These are phyloP conservation scores for Sciurus vulgaris DNA, from an alignment of 2,797 vertebrate species.

Conservation along the genomic window DNA sequence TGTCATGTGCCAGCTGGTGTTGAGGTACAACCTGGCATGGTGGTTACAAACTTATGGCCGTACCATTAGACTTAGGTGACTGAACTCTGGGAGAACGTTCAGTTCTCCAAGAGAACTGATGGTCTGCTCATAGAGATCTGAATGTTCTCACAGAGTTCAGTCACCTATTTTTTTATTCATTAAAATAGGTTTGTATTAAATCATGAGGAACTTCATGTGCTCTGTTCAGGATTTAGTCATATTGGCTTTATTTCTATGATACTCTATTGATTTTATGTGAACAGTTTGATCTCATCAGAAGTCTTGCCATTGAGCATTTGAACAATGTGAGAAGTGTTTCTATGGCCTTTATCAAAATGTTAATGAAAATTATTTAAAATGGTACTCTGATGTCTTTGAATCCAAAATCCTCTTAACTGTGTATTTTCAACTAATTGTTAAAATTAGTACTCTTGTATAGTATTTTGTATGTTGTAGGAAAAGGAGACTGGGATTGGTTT, in stretches of 20 bases:
- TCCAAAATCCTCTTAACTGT: conserved; percentile 63
- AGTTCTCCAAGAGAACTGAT: no score
- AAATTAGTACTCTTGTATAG: neutral
- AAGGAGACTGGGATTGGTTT: conserved; percentile 14
- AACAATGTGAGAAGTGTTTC: conserved; percentile 68
- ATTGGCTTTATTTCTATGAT: conserved; percentile 82
- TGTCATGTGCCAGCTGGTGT: conserved; percentile 90
- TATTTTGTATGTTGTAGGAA: conserved; percentile 30
- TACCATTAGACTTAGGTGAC: conserved; percentile 91
- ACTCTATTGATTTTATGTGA: conserved; percentile 65
- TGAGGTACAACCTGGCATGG: conserved; percentile 91
- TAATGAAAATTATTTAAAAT: conserved; percentile 72
- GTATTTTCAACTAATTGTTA: conserved; percentile 58
- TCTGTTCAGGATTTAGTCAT: conserved; percentile 79
- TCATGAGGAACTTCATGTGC: conserved; percentile 82
- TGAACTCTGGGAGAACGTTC: conserved; percentile 89
- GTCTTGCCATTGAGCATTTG: conserved; percentile 67
- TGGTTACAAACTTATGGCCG: conserved; percentile 93
- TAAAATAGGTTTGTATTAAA: conserved; percentile 82
- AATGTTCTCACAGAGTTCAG: conserved; percentile 48
- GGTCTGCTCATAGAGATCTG: conserved; percentile 68
- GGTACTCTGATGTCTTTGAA: conserved; percentile 65
- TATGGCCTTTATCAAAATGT: conserved; percentile 74
- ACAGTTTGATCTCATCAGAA: conserved; percentile 75
- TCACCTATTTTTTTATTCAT: conserved; percentile 88